These are phyloP conservation scores for Pteruthius melanotis DNA, from an alignment of 2,113 vertebrate genomes.

Conservation along the genomic window DNA sequence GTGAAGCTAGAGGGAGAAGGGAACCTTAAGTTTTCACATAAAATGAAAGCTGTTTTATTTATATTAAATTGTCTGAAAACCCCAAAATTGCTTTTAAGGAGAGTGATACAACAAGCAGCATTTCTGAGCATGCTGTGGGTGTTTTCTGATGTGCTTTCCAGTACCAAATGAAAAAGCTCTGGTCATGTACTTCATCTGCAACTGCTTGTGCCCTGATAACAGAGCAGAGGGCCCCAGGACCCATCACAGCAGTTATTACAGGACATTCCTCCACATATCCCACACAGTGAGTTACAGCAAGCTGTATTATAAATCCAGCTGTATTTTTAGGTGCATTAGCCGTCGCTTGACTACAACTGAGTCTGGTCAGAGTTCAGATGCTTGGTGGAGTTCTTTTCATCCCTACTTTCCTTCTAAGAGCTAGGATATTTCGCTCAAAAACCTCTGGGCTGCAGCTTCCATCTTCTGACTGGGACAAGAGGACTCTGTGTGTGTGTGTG, in stretches of 20 bases:
- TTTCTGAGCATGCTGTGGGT: not conserved
- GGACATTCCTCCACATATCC: conserved; percentile 58
- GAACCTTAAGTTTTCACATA: not conserved
- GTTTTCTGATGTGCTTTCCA: not conserved
- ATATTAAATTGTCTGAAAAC: not conserved
- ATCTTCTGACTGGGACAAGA: not conserved
- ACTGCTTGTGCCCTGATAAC: not conserved
- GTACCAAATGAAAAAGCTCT: not conserved
- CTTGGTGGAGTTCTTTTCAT: not conserved
- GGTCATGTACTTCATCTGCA: not conserved
- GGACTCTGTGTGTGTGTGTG: too few relatives aligned
- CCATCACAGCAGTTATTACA: conserved; percentile 57
- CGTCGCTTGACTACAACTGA: conserved; percentile 12
- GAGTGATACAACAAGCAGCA: accelerated
- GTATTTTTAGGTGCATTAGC: conserved; percentile 57
- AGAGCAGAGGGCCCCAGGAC: conserved; percentile 49
- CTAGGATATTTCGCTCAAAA: not conserved
- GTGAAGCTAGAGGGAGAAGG: not conserved
- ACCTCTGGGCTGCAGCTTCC: not conserved
- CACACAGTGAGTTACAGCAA: conserved; percentile 7
- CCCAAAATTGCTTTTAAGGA: not conserved
- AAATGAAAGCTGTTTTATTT: not conserved
- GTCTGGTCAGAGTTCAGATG: not conserved
- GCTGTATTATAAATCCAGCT: conserved; percentile 44
- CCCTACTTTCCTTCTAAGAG: not conserved